Conservation (phyloP, 2,797 vertebrate genomes). For the Prunella strophiata region DNA sequence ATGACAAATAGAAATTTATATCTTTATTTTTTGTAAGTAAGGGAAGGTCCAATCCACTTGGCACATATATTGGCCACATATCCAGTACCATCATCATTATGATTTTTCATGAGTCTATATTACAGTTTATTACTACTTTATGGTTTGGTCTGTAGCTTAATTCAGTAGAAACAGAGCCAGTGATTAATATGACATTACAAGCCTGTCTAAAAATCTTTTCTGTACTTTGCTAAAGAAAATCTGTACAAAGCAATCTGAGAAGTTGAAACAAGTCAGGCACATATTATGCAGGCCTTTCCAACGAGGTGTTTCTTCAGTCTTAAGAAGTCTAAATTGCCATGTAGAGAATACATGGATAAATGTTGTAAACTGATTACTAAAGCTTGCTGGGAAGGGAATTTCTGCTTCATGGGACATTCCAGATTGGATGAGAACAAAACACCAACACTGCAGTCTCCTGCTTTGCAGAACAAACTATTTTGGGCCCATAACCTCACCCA, state of each 20-base stretch:
- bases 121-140: constrained; percentile 45
- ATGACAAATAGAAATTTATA: constrained; percentile 3
- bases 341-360: constrained; percentile 13
- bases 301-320: not conserved
- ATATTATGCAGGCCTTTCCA: constrained; percentile 15
- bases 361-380: constrained; percentile 45
- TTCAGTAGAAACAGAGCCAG: constrained; percentile 23
- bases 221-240: constrained; percentile 30
- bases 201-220: constrained; percentile 9
- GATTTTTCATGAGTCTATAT: constrained; percentile 9
- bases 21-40: constrained; percentile 15
- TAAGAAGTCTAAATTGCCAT: constrained; percentile 16
- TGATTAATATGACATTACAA: constrained; percentile 47
- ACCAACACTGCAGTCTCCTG: not conserved
- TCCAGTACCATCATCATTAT: not conserved
- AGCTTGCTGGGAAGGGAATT: constrained; percentile 48
- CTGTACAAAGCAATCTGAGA: not conserved
- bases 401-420: constrained; percentile 30
- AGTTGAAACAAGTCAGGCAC: not conserved
- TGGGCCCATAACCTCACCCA: constrained; percentile 23
- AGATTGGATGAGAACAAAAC: constrained; percentile 23
- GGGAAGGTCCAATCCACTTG: not conserved
- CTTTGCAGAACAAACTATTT: constrained; percentile 53
- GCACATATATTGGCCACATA: not conserved
- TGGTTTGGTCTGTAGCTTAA: constrained; percentile 17